Evolutionary conservation across 2,888 invertebrate genomes (phyloP), one percentile per base, ranked within the genome.

Genomic region (Megamerina dolium): DNA sequence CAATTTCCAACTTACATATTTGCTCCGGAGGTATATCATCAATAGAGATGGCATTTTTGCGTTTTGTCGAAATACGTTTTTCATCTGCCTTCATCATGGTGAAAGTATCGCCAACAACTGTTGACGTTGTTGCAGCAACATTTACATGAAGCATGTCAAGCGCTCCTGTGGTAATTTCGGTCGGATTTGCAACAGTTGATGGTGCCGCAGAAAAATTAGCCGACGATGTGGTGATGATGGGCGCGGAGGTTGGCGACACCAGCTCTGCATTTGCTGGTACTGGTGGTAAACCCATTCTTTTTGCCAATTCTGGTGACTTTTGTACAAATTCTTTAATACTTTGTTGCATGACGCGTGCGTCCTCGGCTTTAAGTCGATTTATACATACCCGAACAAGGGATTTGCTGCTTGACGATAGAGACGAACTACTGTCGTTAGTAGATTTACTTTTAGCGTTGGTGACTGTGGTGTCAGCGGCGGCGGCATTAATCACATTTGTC

Each of bases 261-360:
- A 16, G 10, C 38, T 19, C 18, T 16, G n/a, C 14, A 33, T 37
- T 33, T n/a, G 21, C 10, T 29, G 30, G 20, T 12, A 26, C 32
- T 14, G 32, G 17, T 23, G 57, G n/a, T 50, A 80, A 73, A 29
- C 79, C 79, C 59, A 79, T 70, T 63, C 77, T 77, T 52, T 76
- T 77, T 39, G 80, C 77, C 46, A 77, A 66, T 58, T 74, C 74
- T 46, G 78, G 79, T 56, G 77, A 76, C 57, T 77, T 80, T 63
- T 81, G 78, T 43, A 76, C 77, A 64, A 81, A 82, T 54, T 79
- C 77, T 52, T 75, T 74, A 51, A 82, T 65, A 68, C 81, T 82
- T 59, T 78, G 77, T 57, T 82, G 80, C 76, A 83, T 78, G 33
- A 80, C 64, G 38, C 74, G 73, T 58, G 78, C 77, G 64, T 81